Conservation (phyloP, 2,797 vertebrate genomes). For the Antennarius maculatus region DNA sequence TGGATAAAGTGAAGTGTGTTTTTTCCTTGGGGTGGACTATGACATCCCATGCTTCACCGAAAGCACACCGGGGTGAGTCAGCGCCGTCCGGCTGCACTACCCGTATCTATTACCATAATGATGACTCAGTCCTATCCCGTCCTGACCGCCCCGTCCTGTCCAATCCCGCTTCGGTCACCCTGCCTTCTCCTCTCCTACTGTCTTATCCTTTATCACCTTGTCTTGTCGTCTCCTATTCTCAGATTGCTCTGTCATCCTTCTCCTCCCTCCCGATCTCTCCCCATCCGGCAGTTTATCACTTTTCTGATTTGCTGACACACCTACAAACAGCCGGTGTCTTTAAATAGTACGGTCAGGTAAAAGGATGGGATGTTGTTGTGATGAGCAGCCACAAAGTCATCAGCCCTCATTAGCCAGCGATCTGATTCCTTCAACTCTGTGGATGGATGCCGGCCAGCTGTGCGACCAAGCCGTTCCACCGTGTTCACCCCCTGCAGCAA, state of each 20-base stretch:
- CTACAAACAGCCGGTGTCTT: slow-evolving; percentile 11
- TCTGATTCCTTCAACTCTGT: neutral
- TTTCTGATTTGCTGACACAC: slow-evolving; percentile 32
- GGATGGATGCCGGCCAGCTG: slow-evolving; percentile 44
- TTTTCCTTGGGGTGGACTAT: slow-evolving; percentile 48
- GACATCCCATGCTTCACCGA: slow-evolving; percentile 65
- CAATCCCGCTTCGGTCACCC: slow-evolving; percentile 40
- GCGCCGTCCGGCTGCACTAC: slow-evolving; percentile 28
- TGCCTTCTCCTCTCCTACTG: slow-evolving; percentile 32
- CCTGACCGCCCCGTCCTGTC: slow-evolving; percentile 42
- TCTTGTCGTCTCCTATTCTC: slow-evolving; percentile 62
- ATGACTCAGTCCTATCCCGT: slow-evolving; percentile 74
- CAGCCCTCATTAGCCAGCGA: slow-evolving; percentile 46
- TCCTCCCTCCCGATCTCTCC: slow-evolving; percentile 2
- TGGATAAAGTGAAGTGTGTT: slow-evolving; percentile 32
- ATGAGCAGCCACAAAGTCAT: slow-evolving; percentile 34
- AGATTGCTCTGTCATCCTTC: slow-evolving; percentile 52
- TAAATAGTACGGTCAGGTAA: slow-evolving; percentile 19
- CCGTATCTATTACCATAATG: slow-evolving; percentile 65
- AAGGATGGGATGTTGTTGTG: slow-evolving; percentile 26
- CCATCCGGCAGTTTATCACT: slow-evolving; percentile 20
- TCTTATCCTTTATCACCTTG: slow-evolving; percentile 56
- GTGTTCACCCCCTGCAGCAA: slow-evolving; percentile 21
- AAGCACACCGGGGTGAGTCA: slow-evolving; percentile 73
- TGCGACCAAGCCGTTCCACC: slow-evolving; percentile 49